Evolutionary conservation across 2,797 vertebrate genomes (phyloP).

Genomic region (Acipenser transmontanus): DNA sequence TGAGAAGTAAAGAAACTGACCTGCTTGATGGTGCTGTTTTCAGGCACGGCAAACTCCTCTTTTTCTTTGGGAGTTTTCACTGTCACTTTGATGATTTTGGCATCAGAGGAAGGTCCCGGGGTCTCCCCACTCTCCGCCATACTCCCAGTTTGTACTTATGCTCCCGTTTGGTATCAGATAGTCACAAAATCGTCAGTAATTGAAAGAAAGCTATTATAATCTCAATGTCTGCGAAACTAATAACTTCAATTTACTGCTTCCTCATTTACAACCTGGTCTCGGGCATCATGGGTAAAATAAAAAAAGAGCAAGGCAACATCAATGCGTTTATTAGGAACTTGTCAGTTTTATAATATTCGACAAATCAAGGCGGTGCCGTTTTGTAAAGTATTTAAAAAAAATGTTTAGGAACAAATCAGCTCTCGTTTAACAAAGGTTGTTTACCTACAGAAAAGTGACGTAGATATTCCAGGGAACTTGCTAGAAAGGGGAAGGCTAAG

Average conservation of each 20-base stretch:
- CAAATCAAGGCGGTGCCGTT: not conserved
- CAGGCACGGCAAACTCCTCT: slow-evolving; percentile 63
- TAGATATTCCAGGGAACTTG: slow-evolving; percentile 13
- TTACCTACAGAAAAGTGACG: slow-evolving; percentile 7
- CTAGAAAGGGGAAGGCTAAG: slow-evolving; percentile 12
- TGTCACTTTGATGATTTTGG: slow-evolving; percentile 63
- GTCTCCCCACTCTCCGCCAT: slow-evolving; percentile 24
- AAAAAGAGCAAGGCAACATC: not conserved
- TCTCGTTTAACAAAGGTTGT: not conserved
- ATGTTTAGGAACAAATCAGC: not conserved
- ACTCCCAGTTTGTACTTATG: slow-evolving; percentile 36
- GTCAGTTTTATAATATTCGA: not conserved
- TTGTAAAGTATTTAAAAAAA: not conserved
- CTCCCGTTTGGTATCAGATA: not conserved
- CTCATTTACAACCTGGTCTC: slow-evolving; percentile 10
- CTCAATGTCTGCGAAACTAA: slow-evolving; percentile 12
- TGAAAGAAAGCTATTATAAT: not conserved
- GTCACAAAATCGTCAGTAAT: not conserved
- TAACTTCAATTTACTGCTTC: slow-evolving; percentile 14
- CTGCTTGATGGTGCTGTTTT: slow-evolving; percentile 69
- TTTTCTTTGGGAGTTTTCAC: slow-evolving; percentile 69
- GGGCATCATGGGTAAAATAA: slow-evolving; percentile 16
- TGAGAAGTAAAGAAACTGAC: slow-evolving; percentile 41
- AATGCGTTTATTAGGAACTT: not conserved
- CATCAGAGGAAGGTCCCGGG: slow-evolving; percentile 17